Conservation (phyloP, 2,113 vertebrate genomes). For the Rynchops niger region DNA sequence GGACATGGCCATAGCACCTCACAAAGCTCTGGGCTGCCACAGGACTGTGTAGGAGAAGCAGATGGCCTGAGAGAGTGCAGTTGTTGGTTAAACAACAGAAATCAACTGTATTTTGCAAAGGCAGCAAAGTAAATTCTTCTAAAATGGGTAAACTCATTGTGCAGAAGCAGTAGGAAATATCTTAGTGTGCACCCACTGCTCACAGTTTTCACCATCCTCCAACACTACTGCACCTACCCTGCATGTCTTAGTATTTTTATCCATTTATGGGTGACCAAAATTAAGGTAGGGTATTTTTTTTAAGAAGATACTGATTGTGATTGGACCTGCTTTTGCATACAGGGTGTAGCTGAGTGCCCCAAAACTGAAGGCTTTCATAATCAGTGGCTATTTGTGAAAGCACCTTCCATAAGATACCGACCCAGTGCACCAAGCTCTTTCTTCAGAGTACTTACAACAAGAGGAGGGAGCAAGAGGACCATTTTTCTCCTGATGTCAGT, state of each 20-base stretch:
- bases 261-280: not conserved
- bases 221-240: not conserved
- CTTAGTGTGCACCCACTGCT: not conserved
- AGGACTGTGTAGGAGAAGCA: not conserved
- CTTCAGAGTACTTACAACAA: not conserved
- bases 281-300: not conserved
- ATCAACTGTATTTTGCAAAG: not conserved
- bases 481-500: not conserved
- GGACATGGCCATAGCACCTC: not conserved
- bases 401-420: not conserved
- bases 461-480: not conserved
- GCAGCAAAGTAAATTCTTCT: not conserved
- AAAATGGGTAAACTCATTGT: not conserved
- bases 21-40: not conserved
- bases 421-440: not conserved
- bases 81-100: not conserved
- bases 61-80: not conserved
- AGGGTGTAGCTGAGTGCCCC: not conserved
- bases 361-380: not conserved
- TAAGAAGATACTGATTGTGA: not conserved
- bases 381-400: not conserved
- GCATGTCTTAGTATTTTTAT: not conserved
- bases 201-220: not conserved
- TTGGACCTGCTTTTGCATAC: not conserved
- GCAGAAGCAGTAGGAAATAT: not conserved